Evolutionary conservation across 2,113 vertebrate genomes (phyloP).

Genomic region (Corvus cornix): DNA sequence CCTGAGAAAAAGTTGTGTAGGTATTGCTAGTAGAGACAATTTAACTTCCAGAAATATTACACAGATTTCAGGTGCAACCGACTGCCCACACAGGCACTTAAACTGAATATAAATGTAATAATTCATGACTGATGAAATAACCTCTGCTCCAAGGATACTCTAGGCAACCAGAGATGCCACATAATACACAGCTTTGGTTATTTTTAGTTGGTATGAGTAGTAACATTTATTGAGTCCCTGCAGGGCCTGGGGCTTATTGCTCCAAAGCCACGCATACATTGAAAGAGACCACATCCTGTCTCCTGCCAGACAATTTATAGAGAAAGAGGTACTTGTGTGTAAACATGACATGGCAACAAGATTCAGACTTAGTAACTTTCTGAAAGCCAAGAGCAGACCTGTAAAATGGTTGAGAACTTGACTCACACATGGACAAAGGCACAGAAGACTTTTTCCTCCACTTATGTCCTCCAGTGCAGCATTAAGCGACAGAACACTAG

Average conservation of each 20-base stretch:
- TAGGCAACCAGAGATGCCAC: not conserved
- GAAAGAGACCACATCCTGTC: not conserved
- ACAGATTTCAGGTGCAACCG: not conserved
- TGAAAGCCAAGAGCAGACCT: not conserved
- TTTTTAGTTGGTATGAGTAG: not conserved
- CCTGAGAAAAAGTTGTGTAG: not conserved
- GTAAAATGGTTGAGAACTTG: not conserved
- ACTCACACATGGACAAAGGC: not conserved
- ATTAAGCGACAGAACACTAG: not conserved
- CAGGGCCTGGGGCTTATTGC: not conserved
- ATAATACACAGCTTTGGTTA: not conserved
- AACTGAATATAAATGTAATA: not conserved
- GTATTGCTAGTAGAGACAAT: not conserved
- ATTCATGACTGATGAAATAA: not conserved
- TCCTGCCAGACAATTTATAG: not conserved
- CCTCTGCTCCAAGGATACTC: not conserved
- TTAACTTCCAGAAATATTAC: not conserved
- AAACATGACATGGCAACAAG: not conserved
- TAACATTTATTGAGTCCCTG: not conserved
- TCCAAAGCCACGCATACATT: not conserved
- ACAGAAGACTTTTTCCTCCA: not conserved
- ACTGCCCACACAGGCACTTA: not conserved
- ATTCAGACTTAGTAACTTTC: not conserved
- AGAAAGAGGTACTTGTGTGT: not conserved
- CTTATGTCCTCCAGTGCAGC: not conserved